Percentiles rank a stretch among this genome's conserved stretches.
Evolutionary conservation across 2,797 vertebrate species (phyloP).

Genomic region (Thamnophis elegans): DNA sequence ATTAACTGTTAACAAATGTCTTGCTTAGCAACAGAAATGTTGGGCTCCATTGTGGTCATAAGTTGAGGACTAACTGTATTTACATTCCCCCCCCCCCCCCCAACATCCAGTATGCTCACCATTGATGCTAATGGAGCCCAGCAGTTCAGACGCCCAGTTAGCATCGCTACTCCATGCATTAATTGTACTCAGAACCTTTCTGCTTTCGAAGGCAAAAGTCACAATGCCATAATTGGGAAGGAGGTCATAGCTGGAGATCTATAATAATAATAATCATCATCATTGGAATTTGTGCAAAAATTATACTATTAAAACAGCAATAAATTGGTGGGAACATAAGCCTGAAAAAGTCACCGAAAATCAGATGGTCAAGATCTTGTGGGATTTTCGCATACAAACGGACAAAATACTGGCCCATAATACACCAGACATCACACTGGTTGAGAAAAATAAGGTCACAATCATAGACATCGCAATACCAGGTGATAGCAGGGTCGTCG

Average conservation of each 20-base stretch:
- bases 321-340: too few species aligned
- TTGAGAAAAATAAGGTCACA: too few species aligned
- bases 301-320: too few species aligned
- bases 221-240: constrained; percentile 75
- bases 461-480: too few species aligned
- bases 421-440: too few species aligned
- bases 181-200: constrained; percentile 65
- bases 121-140: constrained; percentile 62
- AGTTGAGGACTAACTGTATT: neutral
- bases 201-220: constrained; percentile 76
- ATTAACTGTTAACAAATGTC: neutral
- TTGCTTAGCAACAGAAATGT: neutral
- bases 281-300: too few species aligned
- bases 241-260: constrained; percentile 83
- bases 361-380: too few species aligned
- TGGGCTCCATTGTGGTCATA: neutral
- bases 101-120: constrained; percentile 56
- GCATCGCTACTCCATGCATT: constrained; percentile 35
- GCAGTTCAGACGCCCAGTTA: constrained; percentile 50
- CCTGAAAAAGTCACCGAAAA: too few species aligned
- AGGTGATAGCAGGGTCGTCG: too few species aligned
- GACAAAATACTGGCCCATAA: too few species aligned
- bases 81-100: neutral
- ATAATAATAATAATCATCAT: neutral
- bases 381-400: too few species aligned